Percentiles rank a stretch among this genome's conserved stretches.
phyloP scores from a whole-genome alignment of 2,888 invertebrate species.

The Cantharis rufa region DNA sequence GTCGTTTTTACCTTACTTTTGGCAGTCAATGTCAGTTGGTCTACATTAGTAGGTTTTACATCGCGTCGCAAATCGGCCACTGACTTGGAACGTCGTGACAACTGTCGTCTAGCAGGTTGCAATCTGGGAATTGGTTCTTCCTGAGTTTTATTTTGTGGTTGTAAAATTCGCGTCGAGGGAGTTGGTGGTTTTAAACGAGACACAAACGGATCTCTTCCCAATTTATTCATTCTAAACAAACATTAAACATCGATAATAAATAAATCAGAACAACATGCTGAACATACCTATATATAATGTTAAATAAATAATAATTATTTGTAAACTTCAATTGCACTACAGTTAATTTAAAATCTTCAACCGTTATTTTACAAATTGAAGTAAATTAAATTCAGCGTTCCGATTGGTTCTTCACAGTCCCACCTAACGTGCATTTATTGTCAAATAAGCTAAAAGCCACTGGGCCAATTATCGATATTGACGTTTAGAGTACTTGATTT shows the following conservation, averaged over 20 bases:
- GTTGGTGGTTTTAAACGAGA: neutral
- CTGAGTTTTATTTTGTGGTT: neutral
- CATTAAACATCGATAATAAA: neutral
- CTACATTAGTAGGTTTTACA: neutral
- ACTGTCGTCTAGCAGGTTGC: neutral
- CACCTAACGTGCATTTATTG: no score
- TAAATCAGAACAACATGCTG: neutral
- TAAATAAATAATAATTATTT: neutral
- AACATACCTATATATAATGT: neutral
- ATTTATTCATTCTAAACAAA: neutral
- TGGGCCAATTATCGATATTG: no score
- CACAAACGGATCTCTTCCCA: neutral
- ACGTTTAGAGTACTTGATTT: no score
- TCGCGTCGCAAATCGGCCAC: neutral
- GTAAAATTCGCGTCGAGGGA: neutral
- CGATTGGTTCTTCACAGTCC: no score
- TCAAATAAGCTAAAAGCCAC: no score
- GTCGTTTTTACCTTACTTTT: neutral
- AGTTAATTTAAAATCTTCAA: no score
- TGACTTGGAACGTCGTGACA: neutral
- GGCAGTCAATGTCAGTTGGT: neutral
- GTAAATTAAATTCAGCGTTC: no score
- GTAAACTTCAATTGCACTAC: neutral
- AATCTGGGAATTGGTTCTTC: neutral
- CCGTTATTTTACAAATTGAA: no score